Evolutionary conservation across 2,888 invertebrate species (phyloP).

Genomic region (Matsumyia berberina): DNA sequence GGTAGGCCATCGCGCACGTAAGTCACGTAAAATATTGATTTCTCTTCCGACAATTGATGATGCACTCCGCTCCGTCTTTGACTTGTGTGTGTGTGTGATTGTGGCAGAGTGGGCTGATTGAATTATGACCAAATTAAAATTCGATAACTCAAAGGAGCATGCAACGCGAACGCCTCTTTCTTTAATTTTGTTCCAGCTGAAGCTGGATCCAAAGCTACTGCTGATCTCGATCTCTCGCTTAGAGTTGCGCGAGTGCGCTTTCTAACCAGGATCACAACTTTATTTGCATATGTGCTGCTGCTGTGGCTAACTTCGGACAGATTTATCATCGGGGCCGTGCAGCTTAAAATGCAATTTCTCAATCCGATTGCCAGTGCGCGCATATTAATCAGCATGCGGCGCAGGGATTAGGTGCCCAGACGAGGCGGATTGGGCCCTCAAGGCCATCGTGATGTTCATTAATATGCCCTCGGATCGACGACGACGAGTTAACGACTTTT

Average conservation of each 20-base stretch:
- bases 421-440: slow-evolving; percentile 55
- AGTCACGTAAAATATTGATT: slow-evolving; percentile 77
- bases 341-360: slow-evolving; percentile 74
- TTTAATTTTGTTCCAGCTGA: slow-evolving; percentile 43
- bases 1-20: slow-evolving; percentile 74
- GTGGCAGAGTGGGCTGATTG: slow-evolving; percentile 75
- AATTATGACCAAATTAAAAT: slow-evolving; percentile 77
- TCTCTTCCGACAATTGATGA: slow-evolving; percentile 77
- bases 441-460: slow-evolving; percentile 75
- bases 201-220: slow-evolving; percentile 31
- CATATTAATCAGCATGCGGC: slow-evolving; percentile 69
- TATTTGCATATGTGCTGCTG: slow-evolving; percentile 68
- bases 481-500: slow-evolving; percentile 70
- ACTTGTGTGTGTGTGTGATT: slow-evolving; percentile 47
- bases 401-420: slow-evolving; percentile 17
- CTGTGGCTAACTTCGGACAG: slow-evolving; percentile 50
- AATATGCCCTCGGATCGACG: slow-evolving; percentile 66
- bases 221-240: slow-evolving; percentile 67
- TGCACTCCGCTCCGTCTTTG: slow-evolving; percentile 57
- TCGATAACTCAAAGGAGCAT: slow-evolving; percentile 76
- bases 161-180: slow-evolving; percentile 75
- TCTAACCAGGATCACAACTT: slow-evolving; percentile 63
- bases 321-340: slow-evolving; percentile 69
- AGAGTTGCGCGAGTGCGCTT: slow-evolving; percentile 46
- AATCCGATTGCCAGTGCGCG: slow-evolving; percentile 69